Evolutionary conservation across 2,888 invertebrate species (phyloP), one percentile per base, ranked within the genome.

Genomic region (Noctua comes): DNA sequence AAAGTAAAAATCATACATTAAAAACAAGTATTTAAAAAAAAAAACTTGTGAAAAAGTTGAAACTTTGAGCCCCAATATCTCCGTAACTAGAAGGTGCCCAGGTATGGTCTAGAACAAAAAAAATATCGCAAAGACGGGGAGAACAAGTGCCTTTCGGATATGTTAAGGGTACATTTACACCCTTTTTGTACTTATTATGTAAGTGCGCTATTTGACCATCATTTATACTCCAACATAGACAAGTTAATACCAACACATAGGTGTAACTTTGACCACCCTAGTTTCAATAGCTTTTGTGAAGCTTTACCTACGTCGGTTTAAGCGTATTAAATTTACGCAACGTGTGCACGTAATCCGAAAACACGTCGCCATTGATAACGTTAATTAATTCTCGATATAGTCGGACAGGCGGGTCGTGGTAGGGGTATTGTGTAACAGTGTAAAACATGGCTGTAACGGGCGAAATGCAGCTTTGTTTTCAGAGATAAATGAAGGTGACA

Each of bases 331-430:
- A 27, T 43, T 62, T 6, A 51, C 36, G 43, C 71, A 82, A 68
- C 48, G 66, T 57, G 83, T 36, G 7, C 21, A 57, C 8, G 10
- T 70, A 70, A 79, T 74, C 62, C 80, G 40, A 10, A 54, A 80
- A 79, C 18, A 21, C 24, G 4, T 72, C 1, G 64, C 54, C 40
- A 69, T 66, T 73, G 64, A 57, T 31, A 64, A 27, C 64, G 21
- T 64, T 68, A 79, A 79, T 82, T 84, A 82, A 43, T 74, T 68
- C 27, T n/a, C 54, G 54, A 73, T 48, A 54, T 36, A 59, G 68
- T 68, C 11, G 68, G 36, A 8, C 0, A n/a, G 16, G 21, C 21
- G 2, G 7, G n/a, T 31, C 11, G n/a, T 31, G 8, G 31, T 43
- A 24, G 3, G 21, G 36, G n/a, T 68, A 59, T 76, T 82, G 31